Base-by-base conservation (phyloP, 2,113 vertebrate species). In the Oreocharis arfaki region DNA sequence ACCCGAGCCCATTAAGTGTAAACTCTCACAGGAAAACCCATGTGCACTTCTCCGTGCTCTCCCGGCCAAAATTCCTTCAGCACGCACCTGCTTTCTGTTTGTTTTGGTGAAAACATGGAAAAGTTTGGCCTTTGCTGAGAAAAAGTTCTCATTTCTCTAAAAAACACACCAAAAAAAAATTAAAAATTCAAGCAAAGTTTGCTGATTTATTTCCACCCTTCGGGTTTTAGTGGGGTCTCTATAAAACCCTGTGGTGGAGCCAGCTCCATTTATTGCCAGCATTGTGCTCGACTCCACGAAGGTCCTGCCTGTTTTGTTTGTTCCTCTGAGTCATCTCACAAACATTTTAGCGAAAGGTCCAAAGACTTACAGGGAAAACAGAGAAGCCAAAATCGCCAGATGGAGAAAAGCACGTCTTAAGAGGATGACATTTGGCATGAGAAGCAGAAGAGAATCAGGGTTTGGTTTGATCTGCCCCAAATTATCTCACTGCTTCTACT, bases 251-350 rank as follows among this genome's bases (percentile, higher is more conserved):
- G 86, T 28, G 57, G 80, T 84, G 50, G 77, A 97, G 94, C 93
- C 96, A 92, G 96, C 65, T 95, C 81, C 60, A 17, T 90, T 95
- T 94, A 89, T 64, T 95, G 90, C 86, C 96, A 89, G 65, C 28
- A 32, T 50, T 89, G 93, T 94, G 89, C 96, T 96, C 15, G 1
- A 44, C 88, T 93, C 73, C 92, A 52, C 7, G 90, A 84, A 95
- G 93, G 96, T 95, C 96, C 93, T 94, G 85, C 64, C 3, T 96
- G 96, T 75, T 95, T 96, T 95, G 95, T 97, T 97, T 98, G 98
- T 98, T 98, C 95, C 96, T 95, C 97, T 98, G 98, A 98, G 96
- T 98, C 97, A 97, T 94, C 95, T 96, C 97, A 83, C 96, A 97
- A 96, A 97, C 97, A 95, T 98, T 82, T 87, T 78, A 97, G 95